A percentile compares a stretch with the other conserved stretches of the same genome.
These are phyloP conservation scores for Tachycineta bicolor DNA, from an alignment of 2,113 vertebrate genomes.

Conservation along the genomic window DNA sequence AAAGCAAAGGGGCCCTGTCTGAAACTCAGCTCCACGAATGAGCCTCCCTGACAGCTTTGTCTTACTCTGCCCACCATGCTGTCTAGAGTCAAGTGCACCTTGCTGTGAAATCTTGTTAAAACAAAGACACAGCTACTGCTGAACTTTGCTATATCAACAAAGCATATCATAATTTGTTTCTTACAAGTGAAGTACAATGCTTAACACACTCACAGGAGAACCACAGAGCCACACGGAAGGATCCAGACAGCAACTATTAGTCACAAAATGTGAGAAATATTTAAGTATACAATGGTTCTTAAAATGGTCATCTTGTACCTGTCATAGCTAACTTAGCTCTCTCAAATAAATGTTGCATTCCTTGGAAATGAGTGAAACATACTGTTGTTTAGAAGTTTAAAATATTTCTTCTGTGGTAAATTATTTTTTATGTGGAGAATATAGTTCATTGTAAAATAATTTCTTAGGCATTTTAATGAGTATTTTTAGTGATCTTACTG, in stretches of 20 bases:
- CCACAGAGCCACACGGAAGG: not conserved
- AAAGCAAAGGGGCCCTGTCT: not conserved
- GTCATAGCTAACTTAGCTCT: not conserved
- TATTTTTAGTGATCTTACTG: not conserved
- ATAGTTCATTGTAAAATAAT: not conserved
- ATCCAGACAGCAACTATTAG: not conserved
- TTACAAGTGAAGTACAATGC: not conserved
- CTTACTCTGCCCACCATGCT: too few species aligned
- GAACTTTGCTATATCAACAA: not conserved
- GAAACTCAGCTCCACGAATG: not conserved
- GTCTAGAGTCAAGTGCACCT: not conserved
- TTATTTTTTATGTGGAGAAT: not conserved
- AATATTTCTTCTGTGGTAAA: not conserved
- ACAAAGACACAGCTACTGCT: not conserved
- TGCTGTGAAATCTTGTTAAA: not conserved
- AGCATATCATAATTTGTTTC: not conserved
- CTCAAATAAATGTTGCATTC: rapidly evolving
- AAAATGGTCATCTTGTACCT: not conserved
- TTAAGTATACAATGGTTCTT: not conserved
- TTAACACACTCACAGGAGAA: not conserved
- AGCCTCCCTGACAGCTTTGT: not conserved
- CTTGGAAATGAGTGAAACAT: not conserved
- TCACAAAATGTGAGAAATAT: not conserved
- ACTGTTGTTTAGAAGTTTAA: not conserved
- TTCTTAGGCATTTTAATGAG: not conserved